Percentiles rank a stretch among this genome's conserved stretches.
Evolutionary conservation across 2,113 vertebrate species (phyloP).

Genomic region (Rhabdomys dilectus): DNA sequence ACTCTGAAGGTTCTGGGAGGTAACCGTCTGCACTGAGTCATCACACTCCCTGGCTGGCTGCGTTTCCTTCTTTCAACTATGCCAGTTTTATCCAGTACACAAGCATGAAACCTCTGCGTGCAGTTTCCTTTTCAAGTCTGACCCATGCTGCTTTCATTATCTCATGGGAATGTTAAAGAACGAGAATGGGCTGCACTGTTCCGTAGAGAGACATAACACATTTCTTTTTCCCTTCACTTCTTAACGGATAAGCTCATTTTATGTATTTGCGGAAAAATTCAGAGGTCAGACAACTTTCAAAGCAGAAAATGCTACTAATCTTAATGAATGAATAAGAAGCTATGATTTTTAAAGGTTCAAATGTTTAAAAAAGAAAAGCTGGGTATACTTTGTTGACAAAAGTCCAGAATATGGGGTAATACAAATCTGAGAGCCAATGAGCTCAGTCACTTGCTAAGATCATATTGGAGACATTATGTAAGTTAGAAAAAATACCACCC

Average conservation of each 20-base stretch:
- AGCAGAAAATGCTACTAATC: constrained; percentile 26
- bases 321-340: background rate
- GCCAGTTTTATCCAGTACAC: background rate
- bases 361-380: background rate
- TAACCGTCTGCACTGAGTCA: constrained; percentile 55
- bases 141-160: constrained; percentile 55
- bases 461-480: background rate
- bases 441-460: constrained; percentile 2
- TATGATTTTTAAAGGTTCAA: constrained; percentile 53
- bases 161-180: constrained; percentile 14
- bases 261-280: background rate
- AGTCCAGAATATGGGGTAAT: background rate
- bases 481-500: background rate
- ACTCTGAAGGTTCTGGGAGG: background rate
- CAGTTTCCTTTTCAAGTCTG: constrained; percentile 71
- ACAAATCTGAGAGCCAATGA: background rate
- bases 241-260: background rate
- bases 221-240: constrained; percentile 52
- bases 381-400: background rate
- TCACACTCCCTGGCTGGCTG: background rate
- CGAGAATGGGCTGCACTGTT: background rate
- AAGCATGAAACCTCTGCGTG: background rate
- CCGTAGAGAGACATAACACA: background rate
- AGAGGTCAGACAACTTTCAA: constrained; percentile 47
- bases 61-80: constrained; percentile 40